These are phyloP conservation scores for Sebastes fasciatus DNA, from an alignment of 2,113 vertebrate genomes.

Conservation along the genomic window DNA sequence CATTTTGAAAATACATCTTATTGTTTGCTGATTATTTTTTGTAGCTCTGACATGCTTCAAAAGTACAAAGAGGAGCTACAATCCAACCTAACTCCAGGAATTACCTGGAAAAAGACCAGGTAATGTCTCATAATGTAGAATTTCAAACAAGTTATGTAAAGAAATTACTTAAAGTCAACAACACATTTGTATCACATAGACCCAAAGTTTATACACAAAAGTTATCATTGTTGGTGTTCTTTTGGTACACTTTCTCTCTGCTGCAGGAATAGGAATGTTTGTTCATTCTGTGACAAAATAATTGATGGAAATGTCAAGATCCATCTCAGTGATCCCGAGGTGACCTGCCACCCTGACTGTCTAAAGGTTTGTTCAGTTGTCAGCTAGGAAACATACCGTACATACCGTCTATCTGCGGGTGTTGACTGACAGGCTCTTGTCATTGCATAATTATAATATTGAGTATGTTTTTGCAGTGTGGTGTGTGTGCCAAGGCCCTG, in stretches of 20 bases:
- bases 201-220: not conserved
- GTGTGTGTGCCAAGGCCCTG: constrained; percentile 59
- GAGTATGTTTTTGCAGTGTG: constrained; percentile 72
- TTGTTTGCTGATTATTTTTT: constrained; percentile 18
- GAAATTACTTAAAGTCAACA: not conserved
- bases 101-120: not conserved
- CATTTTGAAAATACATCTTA: constrained; percentile 2
- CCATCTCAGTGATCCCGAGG: constrained; percentile 51
- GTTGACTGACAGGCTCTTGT: not conserved
- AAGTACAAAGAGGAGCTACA: not conserved
- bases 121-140: constrained; percentile 7
- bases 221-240: not conserved
- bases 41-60: constrained; percentile 26
- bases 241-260: not conserved
- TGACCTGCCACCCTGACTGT: constrained; percentile 71
- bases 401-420: not conserved
- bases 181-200: not conserved
- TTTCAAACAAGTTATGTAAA: constrained; percentile 11
- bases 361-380: constrained; percentile 68
- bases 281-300: constrained; percentile 66
- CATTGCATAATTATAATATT: constrained; percentile 26
- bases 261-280: constrained; percentile 51
- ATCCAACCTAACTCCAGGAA: not conserved
- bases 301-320: constrained; percentile 69
- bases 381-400: not conserved